These are phyloP conservation scores for Rousettus leschenaultii DNA, from an alignment of 2,113 vertebrate genomes.

Conservation along the genomic window DNA sequence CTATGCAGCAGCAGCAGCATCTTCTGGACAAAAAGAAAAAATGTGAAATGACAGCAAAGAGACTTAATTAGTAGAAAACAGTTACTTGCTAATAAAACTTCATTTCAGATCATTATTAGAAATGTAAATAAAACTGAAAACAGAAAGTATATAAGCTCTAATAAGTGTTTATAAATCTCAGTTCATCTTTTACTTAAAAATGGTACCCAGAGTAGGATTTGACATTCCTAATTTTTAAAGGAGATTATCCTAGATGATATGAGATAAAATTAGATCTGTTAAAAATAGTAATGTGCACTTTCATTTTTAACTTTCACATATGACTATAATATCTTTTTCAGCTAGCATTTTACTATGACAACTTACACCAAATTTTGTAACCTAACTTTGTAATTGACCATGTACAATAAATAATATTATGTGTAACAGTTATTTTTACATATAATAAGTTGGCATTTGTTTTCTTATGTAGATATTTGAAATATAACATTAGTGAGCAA, in stretches of 20 bases:
- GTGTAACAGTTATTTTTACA: background rate
- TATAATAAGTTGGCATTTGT: background rate
- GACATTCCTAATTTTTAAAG: background rate
- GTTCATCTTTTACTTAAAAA: background rate
- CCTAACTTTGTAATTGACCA: background rate
- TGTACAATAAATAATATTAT: background rate
- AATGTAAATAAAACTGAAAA: background rate
- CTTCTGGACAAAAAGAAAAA: constrained; percentile 65
- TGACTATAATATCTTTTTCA: background rate
- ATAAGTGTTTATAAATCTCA: background rate
- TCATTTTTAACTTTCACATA: background rate
- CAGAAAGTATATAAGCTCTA: background rate
- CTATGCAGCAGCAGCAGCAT: constrained; percentile 59
- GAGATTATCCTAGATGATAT: background rate
- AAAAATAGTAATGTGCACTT: background rate
- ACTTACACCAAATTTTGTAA: background rate
- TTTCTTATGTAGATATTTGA: background rate
- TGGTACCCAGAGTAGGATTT: background rate
- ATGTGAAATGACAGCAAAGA: background rate
- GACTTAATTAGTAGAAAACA: background rate
- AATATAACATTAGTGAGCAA: background rate
- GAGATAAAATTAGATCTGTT: background rate
- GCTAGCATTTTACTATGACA: background rate
- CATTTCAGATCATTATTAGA: background rate
- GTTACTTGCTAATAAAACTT: background rate